Evolutionary conservation across 1,140 invertebrate species (phyloP).

Genomic region (Leptopilina boulardi): DNA sequence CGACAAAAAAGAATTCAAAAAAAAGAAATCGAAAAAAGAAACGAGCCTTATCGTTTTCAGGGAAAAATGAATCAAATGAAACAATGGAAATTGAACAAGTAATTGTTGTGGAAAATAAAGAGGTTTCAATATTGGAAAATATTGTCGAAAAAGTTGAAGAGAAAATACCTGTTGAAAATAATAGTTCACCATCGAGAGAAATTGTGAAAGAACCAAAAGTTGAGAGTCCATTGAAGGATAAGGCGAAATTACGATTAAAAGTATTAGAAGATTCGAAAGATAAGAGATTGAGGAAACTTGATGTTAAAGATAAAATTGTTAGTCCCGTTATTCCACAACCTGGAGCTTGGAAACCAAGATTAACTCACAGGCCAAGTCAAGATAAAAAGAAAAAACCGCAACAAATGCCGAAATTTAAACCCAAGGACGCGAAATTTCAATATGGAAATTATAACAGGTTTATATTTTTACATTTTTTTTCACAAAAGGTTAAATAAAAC

Average conservation of each 20-base stretch:
- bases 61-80: conserved; percentile 68
- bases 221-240: conserved; percentile 69
- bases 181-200: conserved; percentile 37
- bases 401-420: conserved; percentile 82
- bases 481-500: background rate
- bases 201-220: conserved; percentile 62
- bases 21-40: conserved; percentile 77
- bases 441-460: conserved; percentile 93
- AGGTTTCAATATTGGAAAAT: conserved; percentile 36
- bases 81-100: conserved; percentile 53
- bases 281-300: conserved; percentile 79
- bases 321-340: conserved; percentile 94
- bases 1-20: conserved; percentile 80
- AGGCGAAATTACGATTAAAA: conserved; percentile 68
- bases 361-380: conserved; percentile 66
- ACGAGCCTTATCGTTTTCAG: conserved; percentile 76
- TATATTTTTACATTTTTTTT: background rate
- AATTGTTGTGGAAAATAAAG: conserved; percentile 30
- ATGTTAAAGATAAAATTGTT: conserved; percentile 91
- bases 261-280: conserved; percentile 73
- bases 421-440: conserved; percentile 87
- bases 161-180: conserved; percentile 39
- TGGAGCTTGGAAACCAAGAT: conserved; percentile 82
- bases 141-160: conserved; percentile 50
- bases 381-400: conserved; percentile 67